These are phyloP conservation scores for Anabacerthia variegaticeps DNA, from an alignment of 2,797 vertebrate species.

Conservation along the genomic window DNA sequence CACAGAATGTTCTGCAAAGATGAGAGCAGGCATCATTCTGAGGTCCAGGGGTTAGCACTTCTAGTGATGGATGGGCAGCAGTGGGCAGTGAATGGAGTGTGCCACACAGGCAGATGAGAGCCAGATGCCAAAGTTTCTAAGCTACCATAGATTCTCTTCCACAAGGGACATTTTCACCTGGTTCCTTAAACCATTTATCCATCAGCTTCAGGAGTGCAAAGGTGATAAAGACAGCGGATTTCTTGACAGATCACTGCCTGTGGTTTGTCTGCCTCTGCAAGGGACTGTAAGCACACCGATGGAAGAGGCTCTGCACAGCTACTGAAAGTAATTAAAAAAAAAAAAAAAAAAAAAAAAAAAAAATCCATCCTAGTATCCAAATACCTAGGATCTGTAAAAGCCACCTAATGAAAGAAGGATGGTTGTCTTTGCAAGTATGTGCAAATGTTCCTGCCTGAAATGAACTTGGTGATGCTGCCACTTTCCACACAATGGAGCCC, in stretches of 20 bases:
- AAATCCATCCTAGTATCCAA: not conserved
- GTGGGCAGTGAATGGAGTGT: not conserved
- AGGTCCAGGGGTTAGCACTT: not conserved
- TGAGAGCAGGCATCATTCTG: not conserved
- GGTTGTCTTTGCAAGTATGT: not conserved
- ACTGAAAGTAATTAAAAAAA: not conserved
- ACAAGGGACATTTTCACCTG: not conserved
- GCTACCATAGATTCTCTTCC: not conserved
- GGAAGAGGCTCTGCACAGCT: not conserved
- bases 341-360: no score
- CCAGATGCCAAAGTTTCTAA: not conserved
- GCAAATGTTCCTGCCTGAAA: not conserved
- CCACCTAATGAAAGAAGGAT: not conserved
- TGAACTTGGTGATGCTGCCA: not conserved
- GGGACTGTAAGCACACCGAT: not conserved
- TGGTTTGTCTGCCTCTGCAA: not conserved
- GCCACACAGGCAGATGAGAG: not conserved
- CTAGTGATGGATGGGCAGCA: not conserved
- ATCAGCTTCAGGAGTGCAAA: not conserved
- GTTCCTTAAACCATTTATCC: not conserved
- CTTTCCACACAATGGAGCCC: not conserved
- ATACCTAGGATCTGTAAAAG: not conserved
- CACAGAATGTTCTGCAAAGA: not conserved
- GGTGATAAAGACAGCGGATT: not conserved
- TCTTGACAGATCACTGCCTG: not conserved